Base-by-base conservation (phyloP, 1,140 invertebrate species). In the Euura saliciscinereae region DNA sequence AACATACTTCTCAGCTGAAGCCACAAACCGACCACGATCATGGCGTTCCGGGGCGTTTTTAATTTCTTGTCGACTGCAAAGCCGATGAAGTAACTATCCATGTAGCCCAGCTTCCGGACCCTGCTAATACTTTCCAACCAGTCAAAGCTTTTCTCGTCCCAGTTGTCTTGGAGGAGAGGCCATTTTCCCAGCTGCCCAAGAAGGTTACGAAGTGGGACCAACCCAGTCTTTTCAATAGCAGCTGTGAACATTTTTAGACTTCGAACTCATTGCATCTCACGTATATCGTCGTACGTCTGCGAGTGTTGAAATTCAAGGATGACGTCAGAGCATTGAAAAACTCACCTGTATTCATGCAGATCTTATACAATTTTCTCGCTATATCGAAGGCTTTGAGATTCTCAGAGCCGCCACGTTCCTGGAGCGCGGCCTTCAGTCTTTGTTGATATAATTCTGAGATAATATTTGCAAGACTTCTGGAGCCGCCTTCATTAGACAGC, bases 51-150 rank as follows among this genome's bases (percentile, higher is more conserved):
- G 43, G 94, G 95, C 83, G 98, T 98, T 83, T 96, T 97, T n/a
- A 97, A 90, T 86, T 98, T 96, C 5, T 95, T 93, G 3, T 92
- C 92, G 70, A 98, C 93, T 45, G 94, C 96, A 77, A 98, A 96
- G 79, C 97, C 95, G n/a, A 99, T 90, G 80, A 98, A 93, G 81
- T 98, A 97, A 84, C 97, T 95, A 64, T 96, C 93, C 5, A 94
- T 95, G 82, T 95, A 97, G 4, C 97, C 97, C 4, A 90, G 85
- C 68, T 88, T 87, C 28, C 94, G 89, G 86, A 96, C 97, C 71
- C 91, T 93, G 86, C 94, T 96, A 4, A 97, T 92, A 7, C 92
- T 92, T 74, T 95, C 89, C 78, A 92, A 92, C 96, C 96, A 98
- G 66, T 92, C 90, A 84, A 94, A 97, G 2, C 88, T 83, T 28